Evolutionary conservation across 1,140 invertebrate genomes (phyloP).

Genomic region (Argopecten irradians): DNA sequence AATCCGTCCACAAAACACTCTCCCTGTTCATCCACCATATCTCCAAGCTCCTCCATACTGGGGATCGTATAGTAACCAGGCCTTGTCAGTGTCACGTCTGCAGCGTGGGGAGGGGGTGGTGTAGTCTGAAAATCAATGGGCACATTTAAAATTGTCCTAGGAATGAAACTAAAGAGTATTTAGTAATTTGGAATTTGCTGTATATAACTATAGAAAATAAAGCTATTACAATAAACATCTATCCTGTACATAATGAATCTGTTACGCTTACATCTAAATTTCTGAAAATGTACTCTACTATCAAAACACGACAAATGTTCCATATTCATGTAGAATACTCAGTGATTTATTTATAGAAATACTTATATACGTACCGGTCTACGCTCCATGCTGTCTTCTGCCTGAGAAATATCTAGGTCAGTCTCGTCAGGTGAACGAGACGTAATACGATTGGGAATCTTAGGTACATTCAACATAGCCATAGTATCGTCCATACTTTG

Average conservation of each 20-base stretch:
- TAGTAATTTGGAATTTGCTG: neutral
- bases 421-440: slow-evolving; percentile 45
- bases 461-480: slow-evolving; percentile 67
- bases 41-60: slow-evolving; percentile 84
- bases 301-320: no score
- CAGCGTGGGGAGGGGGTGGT: slow-evolving; percentile 75
- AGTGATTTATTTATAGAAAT: neutral
- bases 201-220: neutral
- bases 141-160: neutral
- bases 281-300: no score
- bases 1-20: slow-evolving; percentile 92
- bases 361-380: slow-evolving; percentile 60
- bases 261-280: no score
- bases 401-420: slow-evolving; percentile 39
- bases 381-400: slow-evolving; percentile 50
- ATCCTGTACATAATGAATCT: neutral
- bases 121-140: slow-evolving; percentile 45
- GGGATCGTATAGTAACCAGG: slow-evolving; percentile 93
- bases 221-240: neutral
- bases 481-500: slow-evolving; percentile 72
- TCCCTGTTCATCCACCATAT: slow-evolving; percentile 83
- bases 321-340: neutral
- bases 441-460: slow-evolving; percentile 36
- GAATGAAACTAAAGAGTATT: slow-evolving; percentile 9
- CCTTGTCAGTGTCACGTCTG: slow-evolving; percentile 78